phyloP scores from a whole-genome alignment of 2,888 invertebrate species.

The Philhelius pedissequus region DNA sequence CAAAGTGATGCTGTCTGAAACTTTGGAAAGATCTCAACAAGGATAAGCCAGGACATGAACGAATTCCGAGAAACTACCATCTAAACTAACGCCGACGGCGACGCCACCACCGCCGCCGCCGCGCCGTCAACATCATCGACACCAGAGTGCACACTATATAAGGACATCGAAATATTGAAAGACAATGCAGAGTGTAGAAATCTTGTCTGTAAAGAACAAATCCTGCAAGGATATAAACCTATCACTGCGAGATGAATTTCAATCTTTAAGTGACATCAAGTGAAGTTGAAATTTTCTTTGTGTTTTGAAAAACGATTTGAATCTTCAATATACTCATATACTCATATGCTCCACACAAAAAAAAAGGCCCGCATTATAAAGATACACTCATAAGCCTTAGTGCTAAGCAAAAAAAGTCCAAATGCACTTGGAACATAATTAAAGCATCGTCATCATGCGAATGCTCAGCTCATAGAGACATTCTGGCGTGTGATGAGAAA shows the following conservation, averaged over 20 bases:
- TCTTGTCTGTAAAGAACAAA: background rate
- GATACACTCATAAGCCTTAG: background rate
- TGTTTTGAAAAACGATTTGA: background rate
- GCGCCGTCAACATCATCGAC: background rate
- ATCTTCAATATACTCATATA: background rate
- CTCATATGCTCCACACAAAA: too few species aligned
- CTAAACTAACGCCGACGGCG: background rate
- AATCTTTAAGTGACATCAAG: conserved; percentile 25
- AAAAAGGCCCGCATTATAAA: conserved; percentile 14
- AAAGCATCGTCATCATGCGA: conserved; percentile 40
- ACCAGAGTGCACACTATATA: background rate
- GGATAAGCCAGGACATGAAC: conserved; percentile 17
- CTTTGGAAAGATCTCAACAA: conserved; percentile 29
- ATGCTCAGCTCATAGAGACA: conserved; percentile 1
- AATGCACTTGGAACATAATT: conserved; percentile 23
- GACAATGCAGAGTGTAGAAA: background rate
- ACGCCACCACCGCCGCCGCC: background rate
- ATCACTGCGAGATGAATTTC: conserved; percentile 24
- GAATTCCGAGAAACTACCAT: background rate
- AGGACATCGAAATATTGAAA: conserved; percentile 38
- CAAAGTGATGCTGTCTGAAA: conserved; percentile 37
- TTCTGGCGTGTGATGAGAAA: conserved; percentile 44
- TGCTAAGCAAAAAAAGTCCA: background rate
- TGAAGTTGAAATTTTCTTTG: conserved; percentile 27
- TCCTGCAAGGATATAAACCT: conserved; percentile 7